phyloP scores from a whole-genome alignment of 2,797 vertebrate genomes.

The Sebastes itinus region DNA sequence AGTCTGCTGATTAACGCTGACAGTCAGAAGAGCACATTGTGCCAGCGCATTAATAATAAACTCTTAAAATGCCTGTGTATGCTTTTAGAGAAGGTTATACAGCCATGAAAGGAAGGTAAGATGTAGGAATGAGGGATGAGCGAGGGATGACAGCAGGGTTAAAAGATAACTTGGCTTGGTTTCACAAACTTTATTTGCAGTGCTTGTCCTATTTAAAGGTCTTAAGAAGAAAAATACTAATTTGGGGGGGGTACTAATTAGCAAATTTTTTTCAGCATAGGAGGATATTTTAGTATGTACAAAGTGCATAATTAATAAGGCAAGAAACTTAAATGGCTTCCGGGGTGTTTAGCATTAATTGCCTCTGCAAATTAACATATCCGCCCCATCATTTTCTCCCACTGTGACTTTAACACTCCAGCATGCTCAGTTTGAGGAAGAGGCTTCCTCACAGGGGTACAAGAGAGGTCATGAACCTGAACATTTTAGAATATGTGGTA shows the following conservation, averaged over 20 bases:
- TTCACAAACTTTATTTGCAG: constrained; percentile 73
- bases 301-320: constrained; percentile 86
- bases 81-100: constrained; percentile 67
- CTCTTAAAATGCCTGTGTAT: constrained; percentile 55
- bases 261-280: constrained; percentile 72
- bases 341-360: constrained; percentile 80
- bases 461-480: constrained; percentile 31
- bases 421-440: constrained; percentile 5
- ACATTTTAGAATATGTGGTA: not conserved
- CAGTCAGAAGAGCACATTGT: constrained; percentile 68
- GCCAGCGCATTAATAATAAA: constrained; percentile 76
- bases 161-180: constrained; percentile 70
- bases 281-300: constrained; percentile 82
- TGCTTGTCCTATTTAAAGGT: constrained; percentile 75
- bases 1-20: constrained; percentile 72
- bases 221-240: constrained; percentile 67
- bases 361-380: constrained; percentile 80
- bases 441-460: constrained; percentile 24
- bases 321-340: constrained; percentile 83
- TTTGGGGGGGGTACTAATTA: constrained; percentile 74
- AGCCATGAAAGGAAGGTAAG: constrained; percentile 45
- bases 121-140: constrained; percentile 51
- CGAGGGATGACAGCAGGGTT: constrained; percentile 47
- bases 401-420: constrained; percentile 52
- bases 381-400: constrained; percentile 64